A percentile compares a stretch with the other conserved stretches of the same genome.
Evolutionary conservation across 2,797 vertebrate genomes (phyloP).

Genomic region (Lagocephalus sceleratus): DNA sequence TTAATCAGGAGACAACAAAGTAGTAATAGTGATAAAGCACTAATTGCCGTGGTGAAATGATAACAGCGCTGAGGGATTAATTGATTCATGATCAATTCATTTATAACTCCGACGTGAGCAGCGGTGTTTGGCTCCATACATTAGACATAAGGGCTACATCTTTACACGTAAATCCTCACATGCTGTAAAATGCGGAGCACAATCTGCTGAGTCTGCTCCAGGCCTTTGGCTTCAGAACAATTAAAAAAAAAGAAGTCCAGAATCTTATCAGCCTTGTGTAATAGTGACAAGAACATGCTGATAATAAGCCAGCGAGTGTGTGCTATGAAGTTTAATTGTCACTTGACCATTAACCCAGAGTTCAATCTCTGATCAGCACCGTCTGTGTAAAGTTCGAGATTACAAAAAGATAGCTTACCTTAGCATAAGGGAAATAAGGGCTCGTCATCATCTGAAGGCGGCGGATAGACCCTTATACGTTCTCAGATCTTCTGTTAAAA

Average conservation of each 20-base stretch:
- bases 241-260: neutral
- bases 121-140: too few relatives aligned
- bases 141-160: too few relatives aligned
- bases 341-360: constrained; percentile 15
- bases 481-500: neutral
- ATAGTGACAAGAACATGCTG: neutral
- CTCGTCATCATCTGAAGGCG: constrained; percentile 32
- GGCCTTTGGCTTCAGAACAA: neutral
- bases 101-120: too few relatives aligned
- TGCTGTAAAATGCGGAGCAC: too few relatives aligned
- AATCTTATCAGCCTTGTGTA: constrained; percentile 10
- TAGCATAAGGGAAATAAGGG: constrained; percentile 57
- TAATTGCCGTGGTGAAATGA: too few relatives aligned
- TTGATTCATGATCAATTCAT: too few relatives aligned
- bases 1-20: too few relatives aligned
- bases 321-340: neutral
- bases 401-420: constrained; percentile 53
- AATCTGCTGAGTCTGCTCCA: too few relatives aligned
- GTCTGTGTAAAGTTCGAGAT: neutral
- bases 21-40: too few relatives aligned
- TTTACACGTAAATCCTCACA: too few relatives aligned
- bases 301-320: constrained; percentile 1
- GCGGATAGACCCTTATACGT: neutral
- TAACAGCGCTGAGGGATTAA: too few relatives aligned
- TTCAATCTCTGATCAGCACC: neutral